A percentile compares a stretch with the other conserved stretches of the same genome.
phyloP scores from a whole-genome alignment of 2,888 invertebrate genomes.

The Pandemis cinnamomeana region DNA sequence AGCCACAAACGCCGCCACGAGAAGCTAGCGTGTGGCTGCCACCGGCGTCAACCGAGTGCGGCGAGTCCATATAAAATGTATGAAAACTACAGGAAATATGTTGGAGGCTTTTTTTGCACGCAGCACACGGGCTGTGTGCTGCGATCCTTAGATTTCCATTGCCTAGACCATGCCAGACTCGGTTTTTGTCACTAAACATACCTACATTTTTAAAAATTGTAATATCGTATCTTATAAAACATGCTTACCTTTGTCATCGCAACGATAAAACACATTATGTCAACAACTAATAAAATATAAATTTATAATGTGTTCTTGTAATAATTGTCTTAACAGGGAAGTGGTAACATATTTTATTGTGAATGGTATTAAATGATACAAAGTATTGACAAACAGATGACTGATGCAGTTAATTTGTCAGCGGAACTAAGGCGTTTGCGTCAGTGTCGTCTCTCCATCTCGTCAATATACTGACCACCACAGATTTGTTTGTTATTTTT shows the following conservation, averaged over 20 bases:
- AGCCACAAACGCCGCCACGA: too few species aligned
- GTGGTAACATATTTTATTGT: conserved; percentile 17
- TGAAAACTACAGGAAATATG: too few species aligned
- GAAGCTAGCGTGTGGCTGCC: too few species aligned
- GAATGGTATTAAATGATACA: conserved; percentile 20
- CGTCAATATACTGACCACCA: too few species aligned
- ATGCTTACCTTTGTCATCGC: not conserved
- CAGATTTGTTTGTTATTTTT: too few species aligned
- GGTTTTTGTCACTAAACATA: not conserved
- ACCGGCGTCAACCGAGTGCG: too few species aligned
- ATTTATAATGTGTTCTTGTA: conserved; percentile 21
- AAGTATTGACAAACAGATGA: conserved; percentile 16
- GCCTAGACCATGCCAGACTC: not conserved
- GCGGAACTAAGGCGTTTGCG: not conserved
- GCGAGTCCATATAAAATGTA: too few species aligned
- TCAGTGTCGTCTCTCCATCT: not conserved
- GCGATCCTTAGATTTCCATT: too few species aligned
- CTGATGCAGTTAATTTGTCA: conserved; percentile 13
- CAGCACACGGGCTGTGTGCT: too few species aligned
- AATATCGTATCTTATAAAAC: not conserved
- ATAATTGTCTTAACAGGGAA: conserved; percentile 3
- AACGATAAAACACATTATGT: conserved; percentile 7
- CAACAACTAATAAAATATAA: conserved; percentile 13
- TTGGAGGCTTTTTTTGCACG: too few species aligned
- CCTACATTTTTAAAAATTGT: too few species aligned